A percentile compares a stretch with the other conserved stretches of the same genome.
These are phyloP conservation scores for Phylloscopus collybita DNA, from an alignment of 2,797 vertebrate genomes.

Conservation along the genomic window DNA sequence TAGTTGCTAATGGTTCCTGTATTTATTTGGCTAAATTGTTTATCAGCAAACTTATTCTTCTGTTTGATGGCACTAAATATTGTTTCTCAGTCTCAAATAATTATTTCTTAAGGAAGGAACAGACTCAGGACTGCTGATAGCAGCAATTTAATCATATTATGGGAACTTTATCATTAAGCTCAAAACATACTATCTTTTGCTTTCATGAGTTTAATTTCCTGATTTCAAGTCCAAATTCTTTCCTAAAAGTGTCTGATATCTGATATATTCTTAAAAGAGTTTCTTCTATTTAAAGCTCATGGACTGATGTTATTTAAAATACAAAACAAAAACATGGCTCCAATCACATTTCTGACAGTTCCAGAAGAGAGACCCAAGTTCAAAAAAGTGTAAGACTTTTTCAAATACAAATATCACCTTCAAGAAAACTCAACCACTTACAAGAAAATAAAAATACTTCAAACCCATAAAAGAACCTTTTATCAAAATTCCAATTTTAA, in stretches of 20 bases:
- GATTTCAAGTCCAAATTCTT: background rate
- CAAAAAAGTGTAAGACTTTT: rapidly evolving
- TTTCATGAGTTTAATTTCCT: background rate
- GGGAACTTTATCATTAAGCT: background rate
- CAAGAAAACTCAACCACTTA: background rate
- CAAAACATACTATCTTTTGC: background rate
- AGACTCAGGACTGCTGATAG: background rate
- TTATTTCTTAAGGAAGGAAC: background rate
- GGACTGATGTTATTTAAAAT: background rate
- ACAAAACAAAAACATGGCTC: background rate
- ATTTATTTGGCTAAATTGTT: background rate
- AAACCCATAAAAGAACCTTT: background rate
- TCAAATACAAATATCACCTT: background rate
- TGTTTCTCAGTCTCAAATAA: background rate
- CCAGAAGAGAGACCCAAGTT: background rate
- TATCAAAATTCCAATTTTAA: background rate
- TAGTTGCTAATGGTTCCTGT: background rate
- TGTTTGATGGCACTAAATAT: background rate
- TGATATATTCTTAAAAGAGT: background rate
- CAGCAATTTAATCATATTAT: background rate
- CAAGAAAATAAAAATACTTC: background rate
- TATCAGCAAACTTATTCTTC: background rate
- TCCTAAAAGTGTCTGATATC: background rate
- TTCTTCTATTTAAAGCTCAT: background rate
- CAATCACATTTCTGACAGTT: background rate